A percentile compares a stretch with the other conserved stretches of the same genome.
These are phyloP conservation scores for Pseudolycoriella hygida DNA, from an alignment of 2,888 invertebrate genomes.

Conservation along the genomic window DNA sequence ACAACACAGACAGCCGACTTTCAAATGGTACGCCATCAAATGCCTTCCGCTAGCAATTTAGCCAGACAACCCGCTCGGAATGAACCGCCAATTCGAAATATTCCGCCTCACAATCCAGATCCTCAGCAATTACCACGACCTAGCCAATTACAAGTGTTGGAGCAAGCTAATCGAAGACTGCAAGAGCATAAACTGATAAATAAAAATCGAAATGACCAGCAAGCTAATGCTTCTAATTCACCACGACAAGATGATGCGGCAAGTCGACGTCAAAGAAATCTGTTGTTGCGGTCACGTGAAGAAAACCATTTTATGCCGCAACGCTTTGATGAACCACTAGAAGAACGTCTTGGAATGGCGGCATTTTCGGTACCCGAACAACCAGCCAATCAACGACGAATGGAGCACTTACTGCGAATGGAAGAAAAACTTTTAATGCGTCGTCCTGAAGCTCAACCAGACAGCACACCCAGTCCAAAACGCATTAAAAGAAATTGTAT, in stretches of 20 bases:
- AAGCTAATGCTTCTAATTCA: not conserved
- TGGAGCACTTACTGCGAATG: constrained; percentile 44
- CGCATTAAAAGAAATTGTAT: constrained; percentile 49
- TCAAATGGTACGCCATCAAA: constrained; percentile 26
- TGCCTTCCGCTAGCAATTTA: constrained; percentile 12
- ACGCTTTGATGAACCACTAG: constrained; percentile 26
- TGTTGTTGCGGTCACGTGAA: constrained; percentile 23
- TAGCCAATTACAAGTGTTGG: not conserved
- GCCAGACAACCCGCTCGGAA: not conserved
- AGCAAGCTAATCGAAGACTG: not conserved
- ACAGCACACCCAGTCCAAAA: constrained; percentile 20
- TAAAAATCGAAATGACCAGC: not conserved
- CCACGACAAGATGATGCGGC: constrained; percentile 21
- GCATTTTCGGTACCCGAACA: constrained; percentile 31
- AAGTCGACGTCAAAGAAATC: constrained; percentile 25
- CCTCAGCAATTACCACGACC: not conserved
- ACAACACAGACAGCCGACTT: constrained; percentile 27
- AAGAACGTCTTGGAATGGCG: constrained; percentile 36
- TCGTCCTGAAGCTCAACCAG: constrained; percentile 11
- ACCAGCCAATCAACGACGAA: constrained; percentile 35
- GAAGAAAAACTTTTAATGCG: constrained; percentile 37
- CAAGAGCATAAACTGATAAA: not conserved
- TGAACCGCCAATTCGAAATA: not conserved
- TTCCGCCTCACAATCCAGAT: not conserved
- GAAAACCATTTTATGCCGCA: constrained; percentile 23